phyloP scores from a whole-genome alignment of 2,888 invertebrate species.

The Philopedon plagiatum region DNA sequence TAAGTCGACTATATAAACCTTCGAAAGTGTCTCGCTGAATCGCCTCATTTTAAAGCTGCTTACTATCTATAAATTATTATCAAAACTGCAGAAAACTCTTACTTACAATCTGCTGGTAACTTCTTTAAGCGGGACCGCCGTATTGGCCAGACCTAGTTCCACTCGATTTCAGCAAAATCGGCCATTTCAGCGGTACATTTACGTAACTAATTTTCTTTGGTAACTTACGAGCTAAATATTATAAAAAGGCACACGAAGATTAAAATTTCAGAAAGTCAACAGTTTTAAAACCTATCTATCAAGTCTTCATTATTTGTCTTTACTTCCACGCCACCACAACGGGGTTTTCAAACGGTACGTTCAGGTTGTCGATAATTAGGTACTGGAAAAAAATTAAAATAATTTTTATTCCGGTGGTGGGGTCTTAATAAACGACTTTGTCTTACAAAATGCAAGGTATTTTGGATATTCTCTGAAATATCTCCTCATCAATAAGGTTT shows the following conservation, averaged over 20 bases:
- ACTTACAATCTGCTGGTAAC: no score
- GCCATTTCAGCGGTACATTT: constrained; percentile 7
- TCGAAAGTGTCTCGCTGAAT: not conserved
- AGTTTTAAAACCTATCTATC: constrained; percentile 1
- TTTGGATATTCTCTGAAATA: no score
- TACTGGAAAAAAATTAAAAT: constrained; percentile 59
- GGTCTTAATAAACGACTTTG: no score
- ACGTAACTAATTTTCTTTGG: constrained; percentile 27
- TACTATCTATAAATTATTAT: no score
- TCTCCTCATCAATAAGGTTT: no score
- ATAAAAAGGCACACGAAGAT: constrained; percentile 22
- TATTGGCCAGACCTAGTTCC: no score
- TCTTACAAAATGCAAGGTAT: no score
- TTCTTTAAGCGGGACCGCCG: no score
- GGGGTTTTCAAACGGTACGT: constrained; percentile 61
- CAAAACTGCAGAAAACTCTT: no score
- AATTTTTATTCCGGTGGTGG: no score
- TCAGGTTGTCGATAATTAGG: constrained; percentile 62
- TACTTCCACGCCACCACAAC: constrained; percentile 63
- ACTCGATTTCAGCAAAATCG: not conserved
- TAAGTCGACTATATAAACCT: not conserved
- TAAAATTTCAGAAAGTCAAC: constrained; percentile 27
- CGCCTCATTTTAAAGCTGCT: no score
- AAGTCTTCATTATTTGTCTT: constrained; percentile 18
- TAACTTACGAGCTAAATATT: constrained; percentile 27